phyloP scores from a whole-genome alignment of 2,113 vertebrate species.

The Perca flavescens region DNA sequence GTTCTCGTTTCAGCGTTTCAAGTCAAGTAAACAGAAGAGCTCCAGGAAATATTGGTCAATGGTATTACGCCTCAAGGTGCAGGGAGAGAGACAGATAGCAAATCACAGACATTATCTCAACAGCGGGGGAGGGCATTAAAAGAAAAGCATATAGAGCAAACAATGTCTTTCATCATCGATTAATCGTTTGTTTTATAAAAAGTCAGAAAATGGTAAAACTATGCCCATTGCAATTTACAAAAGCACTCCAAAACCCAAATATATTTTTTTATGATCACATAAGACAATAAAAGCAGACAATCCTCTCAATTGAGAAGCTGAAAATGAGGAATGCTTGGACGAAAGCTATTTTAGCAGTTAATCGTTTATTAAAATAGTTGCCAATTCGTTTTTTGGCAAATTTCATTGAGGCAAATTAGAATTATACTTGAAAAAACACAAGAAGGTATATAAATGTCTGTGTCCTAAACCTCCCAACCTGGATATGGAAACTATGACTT shows the following conservation, averaged over 20 bases:
- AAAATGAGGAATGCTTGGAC: not conserved
- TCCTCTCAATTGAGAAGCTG: not conserved
- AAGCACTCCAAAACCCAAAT: not conserved
- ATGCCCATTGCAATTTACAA: not conserved
- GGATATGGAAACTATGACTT: too few species aligned
- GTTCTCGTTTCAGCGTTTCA: slow-evolving; percentile 6
- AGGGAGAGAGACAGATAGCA: slow-evolving; percentile 7
- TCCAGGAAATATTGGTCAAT: slow-evolving; percentile 3
- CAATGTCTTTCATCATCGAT: not conserved
- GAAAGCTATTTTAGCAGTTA: not conserved
- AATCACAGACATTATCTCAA: slow-evolving; percentile 24
- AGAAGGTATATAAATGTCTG: not conserved
- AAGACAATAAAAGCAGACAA: not conserved
- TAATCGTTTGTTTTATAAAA: not conserved
- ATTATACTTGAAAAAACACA: not conserved
- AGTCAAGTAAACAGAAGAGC: not conserved
- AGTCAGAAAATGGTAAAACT: not conserved
- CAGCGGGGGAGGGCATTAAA: not conserved
- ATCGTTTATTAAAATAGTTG: not conserved
- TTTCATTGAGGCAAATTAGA: not conserved
- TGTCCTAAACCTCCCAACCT: not conserved
- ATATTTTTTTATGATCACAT: not conserved
- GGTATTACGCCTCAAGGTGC: slow-evolving; percentile 28
- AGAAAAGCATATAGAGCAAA: not conserved
- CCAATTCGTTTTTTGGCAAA: not conserved